Evolutionary conservation across 2,797 vertebrate genomes (phyloP), one percentile per base, ranked within the genome.

Genomic region (Ctenopoma multispine): DNA sequence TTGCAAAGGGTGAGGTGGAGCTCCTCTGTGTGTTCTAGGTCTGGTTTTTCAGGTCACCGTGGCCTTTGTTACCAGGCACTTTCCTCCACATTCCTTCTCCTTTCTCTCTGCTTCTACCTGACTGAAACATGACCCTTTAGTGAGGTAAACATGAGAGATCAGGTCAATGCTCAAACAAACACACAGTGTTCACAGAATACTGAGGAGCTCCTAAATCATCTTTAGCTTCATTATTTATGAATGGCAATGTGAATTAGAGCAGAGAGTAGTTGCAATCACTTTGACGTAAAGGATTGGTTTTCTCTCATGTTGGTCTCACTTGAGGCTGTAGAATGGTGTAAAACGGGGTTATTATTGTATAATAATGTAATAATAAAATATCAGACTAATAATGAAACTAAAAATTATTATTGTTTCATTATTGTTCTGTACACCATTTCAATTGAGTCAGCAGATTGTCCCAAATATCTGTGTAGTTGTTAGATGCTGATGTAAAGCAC

Each of bases 91-190:
- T 43, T 54, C 40, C 4, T 9, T 31, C 8, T 23, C 14, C 11
- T 14, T 29, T 29, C 7, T 13, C 14, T 53, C 31, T 20, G 1
- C 21, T 49, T 66, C 65, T 20, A 40, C 20, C n/a, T 41, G 55
- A 68, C 48, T 65, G 77, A 74, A 83, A 87, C 31, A 50, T 23
- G 56, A 80, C 21, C 1, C 60, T 15, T 11, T 6, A 36, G 73
- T 59, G 63, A 70, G 23, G 34, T 4, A 41, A 74, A 81, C 3
- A 4, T 34, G 69, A 77, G 59, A 58, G 53, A 23, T 62, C 59
- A 59, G 50, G 47, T 58, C 58, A 44, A 53, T 1, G 0, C 15
- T 24, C 14, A 57, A 50, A 82, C 73, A 76, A 69, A 68, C 27
- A 1, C 1, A 9, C 57, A 41, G 46, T 80, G 80, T 79, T 53